Evolutionary conservation across 2,113 vertebrate genomes (phyloP).

Genomic region (Chaetodon trifascialis): DNA sequence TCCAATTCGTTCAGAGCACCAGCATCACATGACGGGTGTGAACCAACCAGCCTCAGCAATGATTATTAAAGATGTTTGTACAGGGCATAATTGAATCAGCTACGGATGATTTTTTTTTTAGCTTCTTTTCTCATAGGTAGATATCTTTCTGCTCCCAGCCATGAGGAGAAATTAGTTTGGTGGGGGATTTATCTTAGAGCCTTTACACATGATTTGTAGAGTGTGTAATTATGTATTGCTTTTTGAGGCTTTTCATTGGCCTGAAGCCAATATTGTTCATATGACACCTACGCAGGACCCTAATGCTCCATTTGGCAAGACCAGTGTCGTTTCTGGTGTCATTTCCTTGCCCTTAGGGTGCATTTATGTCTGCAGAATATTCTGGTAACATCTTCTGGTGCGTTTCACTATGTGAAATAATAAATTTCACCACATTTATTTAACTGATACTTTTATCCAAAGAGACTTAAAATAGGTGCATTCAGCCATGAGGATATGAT

Average conservation of each 20-base stretch:
- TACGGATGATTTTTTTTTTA: neutral
- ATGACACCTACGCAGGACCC: neutral
- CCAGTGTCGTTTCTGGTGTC: neutral
- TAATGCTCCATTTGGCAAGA: neutral
- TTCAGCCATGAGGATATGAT: no score
- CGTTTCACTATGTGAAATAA: neutral
- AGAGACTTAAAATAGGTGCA: no score
- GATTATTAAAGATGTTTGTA: slow-evolving; percentile 29
- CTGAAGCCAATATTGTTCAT: neutral
- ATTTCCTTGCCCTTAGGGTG: neutral
- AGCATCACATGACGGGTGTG: slow-evolving; percentile 38
- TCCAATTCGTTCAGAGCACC: slow-evolving; percentile 41
- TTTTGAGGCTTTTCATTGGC: slow-evolving; percentile 22
- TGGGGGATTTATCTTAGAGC: slow-evolving; percentile 34
- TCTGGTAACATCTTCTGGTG: neutral
- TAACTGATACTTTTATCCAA: no score
- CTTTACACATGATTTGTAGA: slow-evolving; percentile 52
- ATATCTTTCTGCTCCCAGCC: neutral
- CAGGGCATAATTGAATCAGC: slow-evolving; percentile 47
- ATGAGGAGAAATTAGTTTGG: slow-evolving; percentile 37
- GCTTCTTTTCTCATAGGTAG: slow-evolving; percentile 13
- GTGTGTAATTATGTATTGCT: slow-evolving; percentile 61
- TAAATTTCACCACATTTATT: neutral
- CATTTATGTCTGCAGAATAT: neutral
- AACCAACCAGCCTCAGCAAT: slow-evolving; percentile 38